A percentile compares a stretch with the other conserved stretches of the same genome.
Conservation (phyloP, 2,113 vertebrate species). For the Poecile atricapillus region DNA sequence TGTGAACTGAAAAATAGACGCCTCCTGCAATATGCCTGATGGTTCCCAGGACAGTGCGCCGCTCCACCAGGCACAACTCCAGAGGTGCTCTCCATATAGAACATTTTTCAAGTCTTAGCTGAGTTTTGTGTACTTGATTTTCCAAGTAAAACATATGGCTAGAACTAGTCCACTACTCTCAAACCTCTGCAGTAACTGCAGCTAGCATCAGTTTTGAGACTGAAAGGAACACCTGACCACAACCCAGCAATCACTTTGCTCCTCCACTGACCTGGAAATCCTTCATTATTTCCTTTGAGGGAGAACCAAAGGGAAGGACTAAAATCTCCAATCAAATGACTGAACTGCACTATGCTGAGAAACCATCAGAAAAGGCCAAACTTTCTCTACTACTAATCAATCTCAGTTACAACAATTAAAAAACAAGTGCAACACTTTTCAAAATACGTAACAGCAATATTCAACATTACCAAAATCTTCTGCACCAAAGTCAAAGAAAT, state of each 20-base stretch:
- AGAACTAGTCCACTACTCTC: neutral
- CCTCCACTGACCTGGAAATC: conserved; percentile 1
- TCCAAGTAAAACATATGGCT: conserved; percentile 26
- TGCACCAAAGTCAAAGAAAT: neutral
- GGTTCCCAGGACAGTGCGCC: neutral
- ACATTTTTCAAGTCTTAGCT: conserved; percentile 13
- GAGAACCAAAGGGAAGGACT: neutral
- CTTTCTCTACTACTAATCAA: neutral
- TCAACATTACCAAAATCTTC: neutral
- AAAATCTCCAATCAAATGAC: neutral
- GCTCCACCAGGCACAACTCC: neutral
- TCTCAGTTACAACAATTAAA: neutral
- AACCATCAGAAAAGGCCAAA: neutral
- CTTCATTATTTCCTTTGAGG: neutral
- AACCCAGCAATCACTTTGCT: neutral
- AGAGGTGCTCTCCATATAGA: neutral
- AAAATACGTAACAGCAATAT: neutral
- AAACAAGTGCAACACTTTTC: neutral
- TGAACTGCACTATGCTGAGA: neutral
- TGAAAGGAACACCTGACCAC: neutral
- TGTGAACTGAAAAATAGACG: conserved; percentile 78
- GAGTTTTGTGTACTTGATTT: conserved; percentile 32
- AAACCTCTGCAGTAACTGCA: neutral
- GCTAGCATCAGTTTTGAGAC: neutral
- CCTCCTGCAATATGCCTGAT: neutral